Conservation (phyloP, 2,113 vertebrate genomes). For the Alethe diademata region DNA sequence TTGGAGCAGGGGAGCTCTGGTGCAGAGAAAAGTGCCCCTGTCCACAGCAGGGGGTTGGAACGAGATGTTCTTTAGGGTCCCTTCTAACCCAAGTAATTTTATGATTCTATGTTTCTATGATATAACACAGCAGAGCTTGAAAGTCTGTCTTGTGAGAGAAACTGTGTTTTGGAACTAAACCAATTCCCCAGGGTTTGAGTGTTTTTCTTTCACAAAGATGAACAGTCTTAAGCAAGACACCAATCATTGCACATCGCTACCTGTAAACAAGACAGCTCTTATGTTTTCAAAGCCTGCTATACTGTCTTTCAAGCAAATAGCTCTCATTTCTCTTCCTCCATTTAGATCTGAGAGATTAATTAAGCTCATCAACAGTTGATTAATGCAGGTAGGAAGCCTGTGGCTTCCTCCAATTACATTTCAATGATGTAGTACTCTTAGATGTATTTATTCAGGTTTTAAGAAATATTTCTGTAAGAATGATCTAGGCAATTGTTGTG, state of each 20-base stretch:
- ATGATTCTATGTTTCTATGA: background rate
- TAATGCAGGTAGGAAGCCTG: constrained; percentile 58
- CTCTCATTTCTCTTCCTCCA: constrained; percentile 27
- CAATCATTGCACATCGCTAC: background rate
- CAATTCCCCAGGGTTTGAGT: background rate
- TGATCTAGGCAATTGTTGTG: constrained; percentile 6
- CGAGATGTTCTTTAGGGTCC: background rate
- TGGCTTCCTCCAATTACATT: constrained; percentile 48
- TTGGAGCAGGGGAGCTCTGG: background rate
- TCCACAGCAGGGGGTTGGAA: background rate
- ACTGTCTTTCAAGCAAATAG: constrained; percentile 33
- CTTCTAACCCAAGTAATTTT: background rate
- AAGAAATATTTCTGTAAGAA: constrained; percentile 36
- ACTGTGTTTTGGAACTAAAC: background rate
- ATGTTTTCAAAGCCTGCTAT: background rate
- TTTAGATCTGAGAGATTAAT: constrained; percentile 62
- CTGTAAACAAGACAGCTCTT: constrained; percentile 19
- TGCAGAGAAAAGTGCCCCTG: background rate
- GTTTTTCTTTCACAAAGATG: background rate
- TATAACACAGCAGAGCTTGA: background rate
- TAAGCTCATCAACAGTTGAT: constrained; percentile 56
- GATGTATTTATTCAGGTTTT: constrained; percentile 29
- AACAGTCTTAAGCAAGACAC: constrained; percentile 11
- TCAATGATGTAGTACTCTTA: constrained; percentile 7
- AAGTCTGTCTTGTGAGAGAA: background rate